Conservation (phyloP, 2,797 vertebrate genomes). For the Manis pentadactyla region DNA sequence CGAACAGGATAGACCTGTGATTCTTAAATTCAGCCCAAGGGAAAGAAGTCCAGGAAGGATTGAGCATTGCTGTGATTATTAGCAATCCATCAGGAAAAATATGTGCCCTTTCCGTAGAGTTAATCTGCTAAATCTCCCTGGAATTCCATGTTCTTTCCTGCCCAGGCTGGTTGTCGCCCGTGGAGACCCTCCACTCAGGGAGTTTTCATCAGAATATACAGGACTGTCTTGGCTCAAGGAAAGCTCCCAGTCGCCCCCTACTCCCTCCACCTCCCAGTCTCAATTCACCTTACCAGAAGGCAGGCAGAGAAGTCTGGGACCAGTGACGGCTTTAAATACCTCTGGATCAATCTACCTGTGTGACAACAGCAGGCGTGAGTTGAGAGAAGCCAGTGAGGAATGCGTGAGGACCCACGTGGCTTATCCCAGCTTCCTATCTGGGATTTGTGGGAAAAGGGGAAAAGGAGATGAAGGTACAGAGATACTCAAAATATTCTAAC, state of each 20-base stretch:
- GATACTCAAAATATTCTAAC: background rate
- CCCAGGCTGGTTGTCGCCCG: background rate
- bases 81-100: background rate
- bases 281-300: background rate
- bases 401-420: too few species aligned
- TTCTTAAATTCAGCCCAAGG: background rate
- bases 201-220: background rate
- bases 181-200: background rate
- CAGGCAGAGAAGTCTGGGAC: background rate
- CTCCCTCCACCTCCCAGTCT: background rate
- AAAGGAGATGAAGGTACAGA: background rate
- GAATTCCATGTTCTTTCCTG: conserved; percentile 27
- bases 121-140: conserved; percentile 19
- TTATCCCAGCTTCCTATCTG: background rate
- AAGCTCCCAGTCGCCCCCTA: background rate
- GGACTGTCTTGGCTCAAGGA: background rate
- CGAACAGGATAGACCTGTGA: background rate
- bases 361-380: background rate
- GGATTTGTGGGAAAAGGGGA: background rate
- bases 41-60: conserved; percentile 13
- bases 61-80: background rate
- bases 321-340: background rate
- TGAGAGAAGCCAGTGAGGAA: background rate
- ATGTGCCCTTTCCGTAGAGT: background rate
- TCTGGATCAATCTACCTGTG: background rate